Evolutionary conservation across 2,797 vertebrate species (phyloP).

Genomic region (Xenopus petersii): DNA sequence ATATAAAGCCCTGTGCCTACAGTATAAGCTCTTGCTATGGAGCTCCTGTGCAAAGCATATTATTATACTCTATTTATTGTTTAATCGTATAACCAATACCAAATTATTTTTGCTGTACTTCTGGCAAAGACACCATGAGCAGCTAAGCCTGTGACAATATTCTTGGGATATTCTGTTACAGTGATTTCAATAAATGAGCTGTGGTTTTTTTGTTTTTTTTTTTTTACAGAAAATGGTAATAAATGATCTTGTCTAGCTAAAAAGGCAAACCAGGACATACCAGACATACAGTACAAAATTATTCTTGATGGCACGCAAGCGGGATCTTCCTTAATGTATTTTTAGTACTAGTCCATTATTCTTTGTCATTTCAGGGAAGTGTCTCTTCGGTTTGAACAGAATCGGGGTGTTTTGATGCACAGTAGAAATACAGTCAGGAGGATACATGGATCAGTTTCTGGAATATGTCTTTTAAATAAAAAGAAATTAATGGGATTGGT

Average conservation of each 20-base stretch:
- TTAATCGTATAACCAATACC: neutral
- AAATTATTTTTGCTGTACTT: neutral
- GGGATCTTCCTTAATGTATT: too few species aligned
- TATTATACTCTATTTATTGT: slow-evolving; percentile 3
- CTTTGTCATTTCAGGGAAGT: too few species aligned
- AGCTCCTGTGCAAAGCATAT: too few species aligned
- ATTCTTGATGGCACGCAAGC: neutral
- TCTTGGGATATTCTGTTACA: slow-evolving; percentile 3
- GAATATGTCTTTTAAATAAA: too few species aligned
- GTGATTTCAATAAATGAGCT: neutral
- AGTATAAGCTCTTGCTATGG: too few species aligned
- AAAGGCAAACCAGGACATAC: slow-evolving; percentile 1
- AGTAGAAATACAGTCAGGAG: too few species aligned
- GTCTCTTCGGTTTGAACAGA: too few species aligned
- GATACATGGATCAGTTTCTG: too few species aligned
- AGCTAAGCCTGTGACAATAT: neutral
- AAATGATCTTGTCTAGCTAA: neutral
- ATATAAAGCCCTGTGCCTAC: too few species aligned
- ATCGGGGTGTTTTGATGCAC: too few species aligned
- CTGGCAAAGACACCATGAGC: neutral
- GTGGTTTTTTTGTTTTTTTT: neutral
- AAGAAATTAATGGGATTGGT: too few species aligned
- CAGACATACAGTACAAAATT: neutral
- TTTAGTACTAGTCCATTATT: too few species aligned
- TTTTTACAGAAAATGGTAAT: neutral